These are phyloP conservation scores for Drosophila seguyi DNA, from an alignment of 1,140 invertebrate species.

Conservation along the genomic window DNA sequence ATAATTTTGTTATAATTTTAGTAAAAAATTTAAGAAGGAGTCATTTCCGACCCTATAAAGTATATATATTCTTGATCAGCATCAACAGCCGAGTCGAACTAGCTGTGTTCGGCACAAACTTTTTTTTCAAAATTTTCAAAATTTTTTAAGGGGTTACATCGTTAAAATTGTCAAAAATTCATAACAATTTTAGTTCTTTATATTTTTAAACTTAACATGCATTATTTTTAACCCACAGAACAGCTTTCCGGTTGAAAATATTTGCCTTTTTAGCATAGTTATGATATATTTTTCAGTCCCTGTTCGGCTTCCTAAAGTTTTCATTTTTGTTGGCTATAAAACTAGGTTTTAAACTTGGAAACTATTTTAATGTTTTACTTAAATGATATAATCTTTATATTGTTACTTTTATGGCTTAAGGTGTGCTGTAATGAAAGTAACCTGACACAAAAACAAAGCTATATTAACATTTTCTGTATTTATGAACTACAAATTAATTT, in stretches of 20 bases:
- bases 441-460: not conserved
- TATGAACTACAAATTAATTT: not conserved
- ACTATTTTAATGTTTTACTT: not conserved
- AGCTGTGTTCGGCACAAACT: too few relatives aligned
- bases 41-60: not conserved
- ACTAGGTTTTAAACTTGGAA: not conserved
- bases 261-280: not conserved
- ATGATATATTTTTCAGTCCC: not conserved
- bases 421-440: not conserved
- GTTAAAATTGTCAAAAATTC: not conserved
- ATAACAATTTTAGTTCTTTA: not conserved
- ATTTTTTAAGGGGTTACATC: not conserved
- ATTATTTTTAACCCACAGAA: not conserved
- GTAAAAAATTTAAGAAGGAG: not conserved
- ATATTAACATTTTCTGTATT: not conserved
- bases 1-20: too few relatives aligned
- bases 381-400: not conserved
- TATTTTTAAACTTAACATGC: not conserved
- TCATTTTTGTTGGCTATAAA: not conserved
- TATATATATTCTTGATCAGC: not conserved
- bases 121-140: too few relatives aligned
- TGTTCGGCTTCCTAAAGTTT: not conserved
- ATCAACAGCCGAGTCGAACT: not conserved
- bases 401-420: too few relatives aligned
- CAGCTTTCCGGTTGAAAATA: not conserved